Evolutionary conservation across 2,113 vertebrate genomes (phyloP).

Genomic region (Pterophyllum scalare): DNA sequence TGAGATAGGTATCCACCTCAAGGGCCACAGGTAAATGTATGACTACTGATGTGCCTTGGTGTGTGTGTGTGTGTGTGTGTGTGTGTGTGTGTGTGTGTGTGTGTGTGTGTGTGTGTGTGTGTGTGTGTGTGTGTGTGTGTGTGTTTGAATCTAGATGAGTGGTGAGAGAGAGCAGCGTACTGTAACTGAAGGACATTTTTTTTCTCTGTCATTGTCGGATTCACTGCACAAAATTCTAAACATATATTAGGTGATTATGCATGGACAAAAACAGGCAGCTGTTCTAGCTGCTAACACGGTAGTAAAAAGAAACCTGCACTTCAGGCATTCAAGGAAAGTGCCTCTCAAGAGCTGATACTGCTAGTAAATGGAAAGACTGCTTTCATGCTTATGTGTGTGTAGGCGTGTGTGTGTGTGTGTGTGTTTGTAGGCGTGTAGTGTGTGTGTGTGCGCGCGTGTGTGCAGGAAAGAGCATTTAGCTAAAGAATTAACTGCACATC

Average conservation of each 20-base stretch:
- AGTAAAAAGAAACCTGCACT: background rate
- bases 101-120: background rate
- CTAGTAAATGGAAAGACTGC: constrained; percentile 10
- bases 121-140: background rate
- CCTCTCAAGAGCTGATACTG: constrained; percentile 19
- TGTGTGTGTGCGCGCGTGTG: background rate
- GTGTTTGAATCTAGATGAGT: background rate
- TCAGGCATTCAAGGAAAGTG: constrained; percentile 23
- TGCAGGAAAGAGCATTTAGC: constrained; percentile 25
- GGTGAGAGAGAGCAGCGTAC: constrained; percentile 5
- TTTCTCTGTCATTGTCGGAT: constrained; percentile 1
- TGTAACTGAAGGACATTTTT: constrained; percentile 19
- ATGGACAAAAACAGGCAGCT: background rate
- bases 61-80: background rate
- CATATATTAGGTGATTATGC: background rate
- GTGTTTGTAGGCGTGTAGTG: constrained; percentile 1
- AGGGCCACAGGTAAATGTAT: constrained; percentile 24
- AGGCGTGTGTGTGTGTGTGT: constrained; percentile 1
- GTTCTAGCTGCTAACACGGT: background rate
- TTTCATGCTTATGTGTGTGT: constrained; percentile 1
- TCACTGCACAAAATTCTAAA: constrained; percentile 24
- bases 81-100: background rate
- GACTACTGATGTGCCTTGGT: constrained; percentile 18
- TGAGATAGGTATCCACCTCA: constrained; percentile 35
- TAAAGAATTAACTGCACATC: constrained; percentile 38